Base-by-base conservation (phyloP, 35 echinoderm and acorn worm species). In the Apostichopus parvimensis region DNA sequence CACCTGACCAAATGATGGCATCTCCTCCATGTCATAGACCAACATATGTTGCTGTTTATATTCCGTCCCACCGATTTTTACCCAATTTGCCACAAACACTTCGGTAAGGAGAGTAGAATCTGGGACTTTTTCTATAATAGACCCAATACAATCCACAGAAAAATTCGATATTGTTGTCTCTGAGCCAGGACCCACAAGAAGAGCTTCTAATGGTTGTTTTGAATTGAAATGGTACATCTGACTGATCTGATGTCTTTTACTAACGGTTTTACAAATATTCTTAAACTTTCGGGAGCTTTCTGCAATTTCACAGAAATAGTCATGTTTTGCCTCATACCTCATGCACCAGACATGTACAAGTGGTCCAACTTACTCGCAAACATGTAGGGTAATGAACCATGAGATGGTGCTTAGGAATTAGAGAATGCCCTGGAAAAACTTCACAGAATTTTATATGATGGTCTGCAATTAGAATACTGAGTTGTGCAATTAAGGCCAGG, bases 281-380 rank as follows among this genome's bases (percentile, higher is more conserved):
- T 92, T 92, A 20, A 92, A 92, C 18, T 92, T 92, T 17, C 59
- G 77, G 28, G 28, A 34, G 28, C 28, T 34, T 34, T 34, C 28
- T 34, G 28, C 78, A 57, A 84, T 25, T 54, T 84, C 59, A 73
- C 91, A 92, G 62, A 92, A 83, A 86, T 92, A 85, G 53, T 92
- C n/a, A 70, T 92, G 91, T 83, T 84, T 92, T 14, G 91, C 91
- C 68, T 92, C 91, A 76, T 92, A 92, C 59, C 91, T 59, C 91
- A 92, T 92, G 61, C 91, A 92, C 91, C 91, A 92, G 28, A 92
- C 91, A 92, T 92, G 91, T 6, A 84, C 66, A 83, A 92, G 91
- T 45, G 91, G 79, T 10, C 91, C 91, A 54, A 92, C 79, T 21
- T 92, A 25, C 25, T 72, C 79, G 77, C 24, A 92, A 71, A 92